Evolutionary conservation across 2,888 invertebrate species (phyloP).

Genomic region (Amblyjoppa proteus): DNA sequence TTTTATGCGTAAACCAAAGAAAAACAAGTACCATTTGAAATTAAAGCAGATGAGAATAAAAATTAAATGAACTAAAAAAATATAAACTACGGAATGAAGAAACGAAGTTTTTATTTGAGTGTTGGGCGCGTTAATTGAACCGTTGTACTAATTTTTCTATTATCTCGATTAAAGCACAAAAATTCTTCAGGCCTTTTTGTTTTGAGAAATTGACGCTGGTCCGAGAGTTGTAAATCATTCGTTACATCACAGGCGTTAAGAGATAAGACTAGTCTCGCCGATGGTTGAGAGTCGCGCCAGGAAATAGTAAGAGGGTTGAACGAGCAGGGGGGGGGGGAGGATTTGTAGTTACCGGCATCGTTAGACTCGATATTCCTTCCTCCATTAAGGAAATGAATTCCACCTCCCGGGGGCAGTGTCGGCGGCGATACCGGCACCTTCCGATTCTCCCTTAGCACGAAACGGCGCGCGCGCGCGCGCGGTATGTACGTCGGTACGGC

Average conservation of each 20-base stretch:
- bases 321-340: constrained; percentile 49
- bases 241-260: neutral
- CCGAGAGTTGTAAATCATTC: neutral
- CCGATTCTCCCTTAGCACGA: constrained; percentile 45
- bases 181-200: neutral
- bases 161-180: too few relatives aligned
- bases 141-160: too few relatives aligned
- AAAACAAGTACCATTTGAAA: too few relatives aligned
- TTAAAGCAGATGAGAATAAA: too few relatives aligned
- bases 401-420: constrained; percentile 60
- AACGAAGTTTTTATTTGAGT: too few relatives aligned
- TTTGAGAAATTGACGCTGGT: neutral
- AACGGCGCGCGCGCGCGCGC: constrained; percentile 1
- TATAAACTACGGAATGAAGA: too few relatives aligned
- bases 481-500: neutral
- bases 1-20: too few relatives aligned
- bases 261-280: constrained; percentile 36
- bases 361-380: constrained; percentile 78
- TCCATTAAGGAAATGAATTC: constrained; percentile 83
- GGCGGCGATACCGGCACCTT: constrained; percentile 46
- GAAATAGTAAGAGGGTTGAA: constrained; percentile 23
- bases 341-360: constrained; percentile 78
- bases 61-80: too few relatives aligned
- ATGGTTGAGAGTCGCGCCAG: constrained; percentile 34
- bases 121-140: too few relatives aligned